Conservation (phyloP, 2,888 invertebrate species). For the Coelogynopora nodosa region DNA sequence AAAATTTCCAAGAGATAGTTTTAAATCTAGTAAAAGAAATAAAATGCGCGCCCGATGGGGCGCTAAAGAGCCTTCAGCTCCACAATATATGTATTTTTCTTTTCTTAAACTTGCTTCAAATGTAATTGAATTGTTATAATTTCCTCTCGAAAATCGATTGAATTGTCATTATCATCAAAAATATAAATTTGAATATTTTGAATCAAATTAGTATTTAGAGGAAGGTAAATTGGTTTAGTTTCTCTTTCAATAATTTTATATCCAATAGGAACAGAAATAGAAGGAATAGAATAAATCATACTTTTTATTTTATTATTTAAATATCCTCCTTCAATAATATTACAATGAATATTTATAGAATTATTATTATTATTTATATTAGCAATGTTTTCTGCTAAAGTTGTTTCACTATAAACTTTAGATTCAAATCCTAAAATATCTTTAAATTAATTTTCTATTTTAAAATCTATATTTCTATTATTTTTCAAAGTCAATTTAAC, state of each 20-base stretch:
- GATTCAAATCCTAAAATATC: background rate
- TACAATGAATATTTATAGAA: background rate
- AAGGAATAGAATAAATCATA: background rate
- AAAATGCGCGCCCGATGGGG: too few species aligned
- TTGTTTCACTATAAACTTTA: background rate
- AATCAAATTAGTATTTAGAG: conserved; percentile 42
- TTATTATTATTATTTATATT: background rate
- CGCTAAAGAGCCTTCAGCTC: too few species aligned
- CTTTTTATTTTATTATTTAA: background rate
- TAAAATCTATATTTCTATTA: background rate
- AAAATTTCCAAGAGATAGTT: too few species aligned
- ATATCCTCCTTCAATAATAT: background rate
- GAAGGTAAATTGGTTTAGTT: conserved; percentile 46
- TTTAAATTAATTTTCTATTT: background rate
- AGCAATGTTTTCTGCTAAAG: background rate
- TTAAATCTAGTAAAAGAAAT: too few species aligned
- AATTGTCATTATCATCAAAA: conserved; percentile 46
- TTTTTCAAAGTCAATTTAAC: background rate
- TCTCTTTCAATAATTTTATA: conserved; percentile 47
- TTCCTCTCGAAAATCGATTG: conserved; percentile 45
- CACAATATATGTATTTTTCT: too few species aligned
- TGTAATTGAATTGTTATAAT: conserved; percentile 46
- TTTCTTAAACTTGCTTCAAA: conserved; percentile 46
- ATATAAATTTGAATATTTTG: conserved; percentile 29
- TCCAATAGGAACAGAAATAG: conserved; percentile 43